phyloP scores from a whole-genome alignment of 1,140 invertebrate genomes.

The Parasteatoda tepidariorum region DNA sequence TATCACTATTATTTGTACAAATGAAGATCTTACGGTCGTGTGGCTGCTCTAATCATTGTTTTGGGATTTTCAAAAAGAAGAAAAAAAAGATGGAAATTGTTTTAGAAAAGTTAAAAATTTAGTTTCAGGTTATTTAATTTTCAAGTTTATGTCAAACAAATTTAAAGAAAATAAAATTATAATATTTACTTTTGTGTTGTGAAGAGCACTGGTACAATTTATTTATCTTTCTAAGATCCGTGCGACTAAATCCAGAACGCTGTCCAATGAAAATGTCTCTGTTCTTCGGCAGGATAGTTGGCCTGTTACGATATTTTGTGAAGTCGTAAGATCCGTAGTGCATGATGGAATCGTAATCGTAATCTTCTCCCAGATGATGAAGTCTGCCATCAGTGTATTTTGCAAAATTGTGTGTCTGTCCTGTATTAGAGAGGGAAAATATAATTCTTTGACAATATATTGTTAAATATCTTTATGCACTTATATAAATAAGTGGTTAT shows the following conservation, averaged over 20 bases:
- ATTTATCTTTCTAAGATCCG: constrained; percentile 71
- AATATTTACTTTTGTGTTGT: neutral
- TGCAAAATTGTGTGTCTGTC: constrained; percentile 68
- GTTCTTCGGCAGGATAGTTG: constrained; percentile 71
- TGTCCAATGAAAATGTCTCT: constrained; percentile 67
- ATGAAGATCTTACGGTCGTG: too few relatives aligned
- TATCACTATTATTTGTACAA: too few relatives aligned
- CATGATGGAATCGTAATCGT: constrained; percentile 74
- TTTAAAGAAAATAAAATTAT: too few relatives aligned
- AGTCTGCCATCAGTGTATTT: constrained; percentile 68
- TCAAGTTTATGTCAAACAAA: too few relatives aligned
- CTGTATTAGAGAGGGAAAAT: neutral
- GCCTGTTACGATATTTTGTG: constrained; percentile 69
- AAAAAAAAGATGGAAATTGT: too few relatives aligned
- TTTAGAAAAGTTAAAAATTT: too few relatives aligned
- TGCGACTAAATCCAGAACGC: constrained; percentile 68
- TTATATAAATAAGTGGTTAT: too few relatives aligned
- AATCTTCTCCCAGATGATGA: constrained; percentile 69
- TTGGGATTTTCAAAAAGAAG: too few relatives aligned
- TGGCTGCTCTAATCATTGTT: too few relatives aligned
- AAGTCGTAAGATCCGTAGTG: constrained; percentile 73
- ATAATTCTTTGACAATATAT: too few relatives aligned
- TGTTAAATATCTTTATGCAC: too few relatives aligned
- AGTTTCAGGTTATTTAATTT: too few relatives aligned
- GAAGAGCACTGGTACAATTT: constrained; percentile 68